Base-by-base conservation (phyloP, 2,888 invertebrate species). In the Hyppa rectilinea region DNA sequence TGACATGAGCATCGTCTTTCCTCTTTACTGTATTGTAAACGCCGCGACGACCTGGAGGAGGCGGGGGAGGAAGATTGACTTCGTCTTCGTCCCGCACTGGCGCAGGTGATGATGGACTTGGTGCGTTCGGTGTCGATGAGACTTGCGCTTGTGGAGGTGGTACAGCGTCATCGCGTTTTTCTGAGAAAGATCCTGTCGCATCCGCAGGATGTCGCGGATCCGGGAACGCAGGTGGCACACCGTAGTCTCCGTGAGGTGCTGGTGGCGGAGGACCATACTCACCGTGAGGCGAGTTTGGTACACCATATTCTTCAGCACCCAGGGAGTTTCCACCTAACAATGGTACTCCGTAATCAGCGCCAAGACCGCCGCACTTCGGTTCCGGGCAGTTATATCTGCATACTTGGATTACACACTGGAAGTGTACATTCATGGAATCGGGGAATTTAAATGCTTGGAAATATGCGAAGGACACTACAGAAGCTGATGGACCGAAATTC, bases 401-500 rank as follows among this genome's bases (percentile, higher is more conserved):
- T 5, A 99, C 99, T 96, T 99, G 99, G 85, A 99, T 99, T 53
- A 99, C 98, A 91, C 99, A 99, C 92, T 99, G 99, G 97, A 99
- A 99, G 96, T 99, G 99, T 4, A 99, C 99, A 91, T 99, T 99
- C 99, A 99, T 99, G 17, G 98, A 98, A 92, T 99, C 99, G 2
- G 99, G 99, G 97, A 99, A 99, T 94, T 99, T 99, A 96, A 99
- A 99, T 9, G 99, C 99, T 95, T 99, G 99, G 98, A 99, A 99
- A 95, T 99, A 98, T 20, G 99, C 99, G 90, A 99, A 99, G 64
- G 98, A 98, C 23, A 99, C 98, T 5, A 99, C 99, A 0, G 98
- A 98, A 6, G 99, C 99, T 34, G 98, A 98, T 0, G 98, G 98
- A 2, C 99, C 99, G 88, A 99, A 99, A 96, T 99, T 99, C 96